Evolutionary conservation across 2,888 invertebrate species (phyloP).

Genomic region (Chaitophorus viminalis): DNA sequence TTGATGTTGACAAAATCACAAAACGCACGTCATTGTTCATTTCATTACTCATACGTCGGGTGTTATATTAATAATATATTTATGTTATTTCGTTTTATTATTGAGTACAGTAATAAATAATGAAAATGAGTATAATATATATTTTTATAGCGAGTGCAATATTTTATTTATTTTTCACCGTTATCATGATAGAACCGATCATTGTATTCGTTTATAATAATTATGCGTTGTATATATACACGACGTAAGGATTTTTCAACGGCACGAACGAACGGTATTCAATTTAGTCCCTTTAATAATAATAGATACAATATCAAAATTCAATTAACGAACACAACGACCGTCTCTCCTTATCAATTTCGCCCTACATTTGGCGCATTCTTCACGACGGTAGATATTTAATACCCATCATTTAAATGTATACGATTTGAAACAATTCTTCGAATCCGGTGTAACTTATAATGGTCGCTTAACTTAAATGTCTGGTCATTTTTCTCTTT

Average conservation of each 20-base stretch:
- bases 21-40: too few relatives aligned
- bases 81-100: too few relatives aligned
- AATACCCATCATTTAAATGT: background rate
- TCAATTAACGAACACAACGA: slow-evolving; percentile 18
- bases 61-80: too few relatives aligned
- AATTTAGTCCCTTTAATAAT: background rate
- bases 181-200: background rate
- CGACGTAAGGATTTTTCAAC: background rate
- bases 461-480: slow-evolving; percentile 3
- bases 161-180: background rate
- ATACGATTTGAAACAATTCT: background rate
- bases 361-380: background rate
- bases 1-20: too few relatives aligned
- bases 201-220: background rate
- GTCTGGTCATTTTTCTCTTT: slow-evolving; percentile 4
- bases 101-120: too few relatives aligned
- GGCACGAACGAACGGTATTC: background rate
- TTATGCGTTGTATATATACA: background rate
- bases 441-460: background rate
- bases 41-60: too few relatives aligned
- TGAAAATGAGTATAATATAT: too few relatives aligned
- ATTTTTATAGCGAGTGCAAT: too few relatives aligned
- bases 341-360: background rate
- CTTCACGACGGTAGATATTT: background rate
- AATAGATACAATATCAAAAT: slow-evolving; percentile 1